Evolutionary conservation across 2,888 invertebrate genomes (phyloP).

Genomic region (Conomelus anceps): DNA sequence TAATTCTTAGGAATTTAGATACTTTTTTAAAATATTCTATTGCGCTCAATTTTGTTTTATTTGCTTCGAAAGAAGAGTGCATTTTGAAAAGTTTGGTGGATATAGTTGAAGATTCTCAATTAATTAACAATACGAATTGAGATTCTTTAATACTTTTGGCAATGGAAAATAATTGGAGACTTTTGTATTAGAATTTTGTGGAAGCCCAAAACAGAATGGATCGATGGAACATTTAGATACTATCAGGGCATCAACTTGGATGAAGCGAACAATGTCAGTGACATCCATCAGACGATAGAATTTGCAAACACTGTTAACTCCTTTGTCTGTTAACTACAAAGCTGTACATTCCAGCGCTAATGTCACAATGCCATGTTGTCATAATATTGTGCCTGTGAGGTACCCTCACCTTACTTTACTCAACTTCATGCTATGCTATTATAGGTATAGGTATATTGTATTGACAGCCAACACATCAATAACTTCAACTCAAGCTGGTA

Average conservation of each 20-base stretch:
- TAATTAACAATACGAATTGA: neutral
- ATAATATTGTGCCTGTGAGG: neutral
- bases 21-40: too few species aligned
- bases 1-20: too few species aligned
- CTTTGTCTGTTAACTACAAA: neutral
- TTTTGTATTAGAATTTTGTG: neutral
- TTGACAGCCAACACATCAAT: too few species aligned
- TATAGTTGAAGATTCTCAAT: too few species aligned
- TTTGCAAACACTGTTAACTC: neutral
- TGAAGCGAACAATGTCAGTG: neutral
- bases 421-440: too few species aligned
- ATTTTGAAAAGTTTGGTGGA: too few species aligned
- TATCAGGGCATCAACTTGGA: neutral
- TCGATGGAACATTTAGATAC: neutral
- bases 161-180: neutral
- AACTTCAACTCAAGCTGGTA: too few species aligned
- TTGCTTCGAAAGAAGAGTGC: too few species aligned
- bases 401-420: neutral
- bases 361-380: neutral
- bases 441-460: too few species aligned
- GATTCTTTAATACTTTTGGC: too few species aligned
- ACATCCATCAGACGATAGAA: neutral
- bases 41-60: too few species aligned
- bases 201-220: too few species aligned
- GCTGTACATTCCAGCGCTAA: neutral